Evolutionary conservation across 92 coral and sea anemone species (phyloP), one percentile per base, ranked within the genome.

Genomic region (Palythoa heliodiscus): DNA sequence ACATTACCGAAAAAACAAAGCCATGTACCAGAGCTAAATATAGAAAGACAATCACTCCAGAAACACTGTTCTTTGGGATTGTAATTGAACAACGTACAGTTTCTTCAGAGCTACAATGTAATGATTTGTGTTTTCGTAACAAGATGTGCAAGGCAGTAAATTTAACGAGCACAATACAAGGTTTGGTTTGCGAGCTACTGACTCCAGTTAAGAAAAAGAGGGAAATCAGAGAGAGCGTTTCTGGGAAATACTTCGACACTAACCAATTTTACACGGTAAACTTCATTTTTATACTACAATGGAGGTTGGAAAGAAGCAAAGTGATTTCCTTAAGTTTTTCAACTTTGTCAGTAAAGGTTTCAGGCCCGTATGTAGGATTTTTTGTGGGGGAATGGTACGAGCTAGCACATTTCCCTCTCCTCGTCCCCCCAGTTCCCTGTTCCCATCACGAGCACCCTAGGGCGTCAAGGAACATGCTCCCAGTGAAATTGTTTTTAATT

Each of bases 111-210:
- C 35, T 80, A 11, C 84, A 80, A 5, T 80, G 84, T 35, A 53
- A 53, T 7, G 84, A 80, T 23, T 80, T 80, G 13, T 80, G 84
- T 15, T 80, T 80, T 80, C 84, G 84, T 19, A 74, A 66, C 6
- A 40, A 66, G 60, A 11, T 29, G 22, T 80, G 84, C 24, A 66
- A 23, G 24, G 84, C 61, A 43, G 22, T 80, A 8, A 80, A 80
- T n/a, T 4, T 80, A 5, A 6, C 11, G 22, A 75, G 9, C 52
- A n/a, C 61, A 52, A 4, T 9, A 3, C 24, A 29, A 11, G 64
- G 19, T 9, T 53, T 75, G 14, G 47, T 52, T 12, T 75, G 80
- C 11, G 80, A 75, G 24, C 17, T 75, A 6, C 67, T 75, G 39
- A 75, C 55, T 22, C 7, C 79, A 13, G 20, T 52, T 75, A 17